Evolutionary conservation across 2,113 vertebrate species (phyloP).

Genomic region (Malurus elegans): DNA sequence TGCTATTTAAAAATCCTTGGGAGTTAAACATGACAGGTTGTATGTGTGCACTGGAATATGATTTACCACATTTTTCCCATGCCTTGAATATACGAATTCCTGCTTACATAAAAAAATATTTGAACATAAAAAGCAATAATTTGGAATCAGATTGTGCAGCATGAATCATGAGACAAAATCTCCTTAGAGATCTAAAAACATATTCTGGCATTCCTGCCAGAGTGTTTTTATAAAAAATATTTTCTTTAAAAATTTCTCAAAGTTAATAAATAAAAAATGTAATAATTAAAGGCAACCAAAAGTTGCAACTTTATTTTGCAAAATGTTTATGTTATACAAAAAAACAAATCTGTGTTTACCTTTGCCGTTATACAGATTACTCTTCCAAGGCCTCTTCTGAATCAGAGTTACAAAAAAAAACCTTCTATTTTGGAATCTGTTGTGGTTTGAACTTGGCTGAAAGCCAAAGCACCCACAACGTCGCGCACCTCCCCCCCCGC

Average conservation of each 20-base stretch:
- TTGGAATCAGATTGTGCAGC: conserved; percentile 47
- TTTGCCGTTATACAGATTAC: background rate
- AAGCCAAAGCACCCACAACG: too few species aligned
- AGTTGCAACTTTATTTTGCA: background rate
- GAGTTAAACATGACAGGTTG: conserved; percentile 34
- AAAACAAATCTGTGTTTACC: background rate
- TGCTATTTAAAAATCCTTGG: conserved; percentile 38
- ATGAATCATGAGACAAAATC: conserved; percentile 56
- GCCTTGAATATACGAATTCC: conserved; percentile 41
- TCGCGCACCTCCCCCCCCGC: too few species aligned
- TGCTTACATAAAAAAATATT: conserved; percentile 63
- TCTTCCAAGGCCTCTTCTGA: background rate
- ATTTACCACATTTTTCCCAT: conserved; percentile 55
- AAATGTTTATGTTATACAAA: background rate
- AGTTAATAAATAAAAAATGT: background rate
- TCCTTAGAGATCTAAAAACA: conserved; percentile 30
- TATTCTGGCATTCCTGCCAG: conserved; percentile 29
- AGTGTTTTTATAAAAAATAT: conserved; percentile 51
- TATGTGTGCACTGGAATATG: conserved; percentile 25
- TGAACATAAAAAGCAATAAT: conserved; percentile 58
- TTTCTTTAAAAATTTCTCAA: conserved; percentile 39
- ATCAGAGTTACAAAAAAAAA: background rate
- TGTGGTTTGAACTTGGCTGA: too few species aligned
- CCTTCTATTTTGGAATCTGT: background rate
- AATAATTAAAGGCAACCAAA: background rate